These are phyloP conservation scores for Paelopatides confundens DNA, from an alignment of 53 echinoderm and acorn worm genomes.

Conservation along the genomic window DNA sequence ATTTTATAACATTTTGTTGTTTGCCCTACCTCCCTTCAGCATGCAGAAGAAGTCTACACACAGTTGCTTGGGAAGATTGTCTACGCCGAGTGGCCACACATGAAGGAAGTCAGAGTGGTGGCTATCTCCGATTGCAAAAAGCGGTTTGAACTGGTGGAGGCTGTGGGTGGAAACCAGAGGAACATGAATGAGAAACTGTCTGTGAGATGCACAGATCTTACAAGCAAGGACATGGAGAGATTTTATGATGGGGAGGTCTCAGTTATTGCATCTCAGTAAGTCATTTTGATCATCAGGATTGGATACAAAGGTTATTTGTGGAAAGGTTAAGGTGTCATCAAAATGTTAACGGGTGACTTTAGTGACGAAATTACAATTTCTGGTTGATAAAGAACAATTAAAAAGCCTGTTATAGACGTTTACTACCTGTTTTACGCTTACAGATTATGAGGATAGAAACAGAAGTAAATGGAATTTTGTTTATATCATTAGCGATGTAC, in stretches of 20 bases:
- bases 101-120: conserved; percentile 85
- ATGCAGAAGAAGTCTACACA: conserved; percentile 52
- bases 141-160: conserved; percentile 31
- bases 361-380: too few relatives aligned
- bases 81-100: conserved; percentile 97
- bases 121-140: conserved; percentile 67
- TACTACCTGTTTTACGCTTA: too few relatives aligned
- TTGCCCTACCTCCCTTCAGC: neutral
- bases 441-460: too few relatives aligned
- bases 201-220: neutral
- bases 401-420: too few relatives aligned
- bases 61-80: conserved; percentile 69
- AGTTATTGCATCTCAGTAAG: conserved; percentile 12
- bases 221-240: conserved; percentile 11
- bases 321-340: too few relatives aligned
- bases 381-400: too few relatives aligned
- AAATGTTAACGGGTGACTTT: too few relatives aligned
- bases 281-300: neutral
- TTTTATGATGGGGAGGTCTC: neutral
- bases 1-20: too few relatives aligned
- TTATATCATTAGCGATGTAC: neutral
- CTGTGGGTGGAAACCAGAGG: neutral
- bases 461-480: neutral
- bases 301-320: too few relatives aligned
- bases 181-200: conserved; percentile 3